Evolutionary conservation across 2,888 invertebrate species (phyloP), one percentile per base, ranked within the genome.

Genomic region (Dynastes grantii): DNA sequence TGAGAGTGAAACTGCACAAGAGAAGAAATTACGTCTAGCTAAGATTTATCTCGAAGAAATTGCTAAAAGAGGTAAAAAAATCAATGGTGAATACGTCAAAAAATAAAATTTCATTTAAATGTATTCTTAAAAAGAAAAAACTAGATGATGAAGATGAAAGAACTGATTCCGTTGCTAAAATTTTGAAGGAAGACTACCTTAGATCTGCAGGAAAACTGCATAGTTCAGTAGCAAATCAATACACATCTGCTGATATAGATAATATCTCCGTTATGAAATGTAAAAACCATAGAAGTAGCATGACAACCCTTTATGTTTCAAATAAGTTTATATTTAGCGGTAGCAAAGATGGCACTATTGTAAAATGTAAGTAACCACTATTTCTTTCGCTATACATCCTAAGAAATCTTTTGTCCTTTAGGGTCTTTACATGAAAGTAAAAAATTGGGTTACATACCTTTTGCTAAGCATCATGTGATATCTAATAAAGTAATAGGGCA

Each of bases 1-100:
- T 84, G 93, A 94, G 82, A 90, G 92, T 82, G 96, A 97, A 88
- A 97, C 96, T 0, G 94, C 95, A 0, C 97, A 98, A 87, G 96
- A 98, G 85, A 98, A 98, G 87, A 95, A 96, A 83, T 87, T 98
- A 70, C 92, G 97, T 64, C 89, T 98, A 80, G 97, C 98, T 0
- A 98, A 98, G 87, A 92, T 95, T 86, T 97, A 97, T 88, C 90
- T 98, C 51, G 91, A 95, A 85, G 95, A 97, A 90, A 94, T 98
- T 64, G 94, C 95, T 88, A 93, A 92, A 85, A 94, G 96, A 90
- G 92, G 92, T 92, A 87, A 82, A 3, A 55, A 81, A 27, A 5
- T 5, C 4, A 37, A 37, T 37, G 5, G 32, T 5, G 5, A 37
- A 37, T 37, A 37, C 5, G 5, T 5, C 6, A 4, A 5, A 37